Evolutionary conservation across 2,113 vertebrate genomes (phyloP).

Genomic region (Rhynchomys soricoides): DNA sequence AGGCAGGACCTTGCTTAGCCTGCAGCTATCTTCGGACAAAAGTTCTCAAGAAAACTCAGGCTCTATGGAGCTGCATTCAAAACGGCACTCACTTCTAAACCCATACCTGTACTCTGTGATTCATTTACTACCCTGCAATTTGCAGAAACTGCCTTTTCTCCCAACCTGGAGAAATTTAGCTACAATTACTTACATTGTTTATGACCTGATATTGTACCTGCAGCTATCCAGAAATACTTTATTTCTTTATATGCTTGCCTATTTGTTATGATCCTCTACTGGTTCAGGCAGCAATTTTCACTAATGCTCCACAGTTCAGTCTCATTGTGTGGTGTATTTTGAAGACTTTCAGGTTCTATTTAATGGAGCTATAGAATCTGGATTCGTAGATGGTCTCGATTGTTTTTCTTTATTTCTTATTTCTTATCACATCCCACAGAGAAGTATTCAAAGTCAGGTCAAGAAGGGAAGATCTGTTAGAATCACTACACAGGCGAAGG

Average conservation of each 20-base stretch:
- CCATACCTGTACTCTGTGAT: neutral
- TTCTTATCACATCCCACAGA: constrained; percentile 25
- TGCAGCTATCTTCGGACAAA: too few species aligned
- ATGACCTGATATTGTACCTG: neutral
- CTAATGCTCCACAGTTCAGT: neutral
- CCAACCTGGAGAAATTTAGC: constrained; percentile 28
- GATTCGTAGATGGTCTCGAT: constrained; percentile 20
- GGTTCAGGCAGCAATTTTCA: constrained; percentile 11
- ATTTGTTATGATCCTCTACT: constrained; percentile 11
- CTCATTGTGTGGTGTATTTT: neutral
- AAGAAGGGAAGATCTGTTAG: constrained; percentile 45
- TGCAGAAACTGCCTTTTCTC: constrained; percentile 24
- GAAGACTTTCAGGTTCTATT: neutral
- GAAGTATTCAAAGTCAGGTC: neutral
- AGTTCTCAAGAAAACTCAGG: too few species aligned
- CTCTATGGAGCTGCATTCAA: too few species aligned
- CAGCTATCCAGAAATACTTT: constrained; percentile 23
- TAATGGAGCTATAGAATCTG: neutral
- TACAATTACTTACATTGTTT: constrained; percentile 39
- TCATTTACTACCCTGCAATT: constrained; percentile 23
- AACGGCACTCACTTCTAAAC: neutral
- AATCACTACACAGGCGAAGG: neutral
- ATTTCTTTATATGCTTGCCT: constrained; percentile 21
- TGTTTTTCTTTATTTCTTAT: neutral
- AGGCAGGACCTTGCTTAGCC: too few species aligned